Percentiles rank a stretch among this genome's conserved stretches.
Evolutionary conservation across 2,888 invertebrate species (phyloP).

Genomic region (Blastobasis lacticolella): DNA sequence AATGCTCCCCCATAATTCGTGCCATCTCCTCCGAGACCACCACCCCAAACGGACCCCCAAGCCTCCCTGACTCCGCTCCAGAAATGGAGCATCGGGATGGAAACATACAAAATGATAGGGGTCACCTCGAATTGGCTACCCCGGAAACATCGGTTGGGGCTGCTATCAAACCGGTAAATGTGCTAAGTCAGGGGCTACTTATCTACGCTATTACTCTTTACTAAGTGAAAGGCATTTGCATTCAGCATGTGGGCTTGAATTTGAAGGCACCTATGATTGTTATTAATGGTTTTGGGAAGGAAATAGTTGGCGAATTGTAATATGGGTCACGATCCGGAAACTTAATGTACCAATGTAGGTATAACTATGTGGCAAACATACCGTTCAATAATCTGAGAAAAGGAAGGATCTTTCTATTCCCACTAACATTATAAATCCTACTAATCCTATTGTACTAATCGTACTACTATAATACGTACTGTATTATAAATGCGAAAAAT

Average conservation of each 20-base stretch:
- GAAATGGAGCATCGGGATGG: constrained; percentile 9
- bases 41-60: constrained; percentile 26
- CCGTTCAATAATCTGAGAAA: too few species aligned
- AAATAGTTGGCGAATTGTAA: neutral
- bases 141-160: constrained; percentile 42
- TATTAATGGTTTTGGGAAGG: constrained; percentile 1
- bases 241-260: constrained; percentile 25
- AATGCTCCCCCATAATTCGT: constrained; percentile 52
- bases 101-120: constrained; percentile 11
- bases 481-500: too few species aligned
- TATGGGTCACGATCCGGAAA: too few species aligned
- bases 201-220: constrained; percentile 50
- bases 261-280: constrained; percentile 3
- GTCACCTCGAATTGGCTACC: constrained; percentile 27
- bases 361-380: too few species aligned
- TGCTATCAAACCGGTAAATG: constrained; percentile 50
- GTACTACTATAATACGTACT: too few species aligned
- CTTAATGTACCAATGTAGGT: too few species aligned
- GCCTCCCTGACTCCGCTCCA: constrained; percentile 9
- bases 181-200: constrained; percentile 61
- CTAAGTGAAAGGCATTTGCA: constrained; percentile 52
- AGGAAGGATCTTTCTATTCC: too few species aligned
- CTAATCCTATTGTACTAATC: too few species aligned
- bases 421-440: too few species aligned
- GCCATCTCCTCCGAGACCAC: constrained; percentile 29